Base-by-base conservation (phyloP, 2,888 invertebrate genomes). In the Rutpela maculata region DNA sequence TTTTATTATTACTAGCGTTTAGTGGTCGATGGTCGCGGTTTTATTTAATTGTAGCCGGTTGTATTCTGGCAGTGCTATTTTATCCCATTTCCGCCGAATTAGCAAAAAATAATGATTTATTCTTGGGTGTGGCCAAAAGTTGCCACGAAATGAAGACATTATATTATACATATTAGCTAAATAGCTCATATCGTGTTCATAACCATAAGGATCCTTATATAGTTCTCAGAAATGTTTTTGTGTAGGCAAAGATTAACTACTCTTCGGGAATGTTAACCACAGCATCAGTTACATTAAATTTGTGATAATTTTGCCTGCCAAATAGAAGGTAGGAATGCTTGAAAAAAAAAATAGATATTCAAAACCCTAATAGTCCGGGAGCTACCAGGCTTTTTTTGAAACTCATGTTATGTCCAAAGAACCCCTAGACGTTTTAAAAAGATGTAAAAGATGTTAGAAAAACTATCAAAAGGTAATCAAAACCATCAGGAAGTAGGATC, bases 21-120 rank as follows among this genome's bases (percentile, higher is more conserved):
- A 50, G 50, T 50, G 50, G 4, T 12, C n/a, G 50, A 15, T 50
- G 50, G 15, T n/a, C 50, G 50, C 6, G 50, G 50, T 15, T 50
- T 50, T 50, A 50, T 50, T 50, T 50, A 50, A 50, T 50, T n/a
- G n/a, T n/a, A 50, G 50, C 50, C 50, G n/a, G 50, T n/a, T n/a
- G 50, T 50, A 50, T 50, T n/a, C n/a, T 5, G 7, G n/a, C 50
- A 50, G n/a, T 1, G n/a, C 50, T 50, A 50, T 50, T 50, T 50
- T 50, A 50, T 50, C 50, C n/a, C n/a, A 7, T 50, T 50, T 50
- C 50, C 50, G 50, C n/a, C 12, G n/a, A 12, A n/a, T 50, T n/a
- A n/a, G 7, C 31, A 7, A 35, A 50, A 50, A 50, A 50, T 50
- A 5, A 50, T 50, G 50, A 50, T 50, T 50, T 50, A 50, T 50